Percentiles rank a stretch among this genome's conserved stretches.
Conservation (phyloP, 53 echinoderm and acorn worm genomes). For the Pentamera pediparva region DNA sequence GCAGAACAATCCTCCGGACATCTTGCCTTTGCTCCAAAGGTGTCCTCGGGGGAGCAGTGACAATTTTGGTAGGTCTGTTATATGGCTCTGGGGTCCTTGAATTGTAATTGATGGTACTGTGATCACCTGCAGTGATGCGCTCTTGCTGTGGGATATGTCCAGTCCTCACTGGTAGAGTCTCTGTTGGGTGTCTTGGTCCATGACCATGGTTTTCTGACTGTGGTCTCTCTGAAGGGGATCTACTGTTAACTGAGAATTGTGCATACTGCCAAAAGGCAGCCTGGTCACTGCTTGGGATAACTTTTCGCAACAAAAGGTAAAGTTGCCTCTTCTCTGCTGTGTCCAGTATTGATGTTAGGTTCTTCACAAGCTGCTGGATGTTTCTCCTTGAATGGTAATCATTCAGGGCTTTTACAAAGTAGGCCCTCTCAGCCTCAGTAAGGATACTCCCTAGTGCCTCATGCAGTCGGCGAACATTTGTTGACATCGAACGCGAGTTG, state of each 20-base stretch:
- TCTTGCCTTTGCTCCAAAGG: conserved; percentile 50
- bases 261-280: conserved; percentile 68
- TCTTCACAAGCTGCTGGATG: conserved; percentile 63
- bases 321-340: conserved; percentile 72
- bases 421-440: conserved; percentile 61
- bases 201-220: conserved; percentile 25
- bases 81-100: conserved; percentile 59
- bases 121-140: neutral
- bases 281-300: conserved; percentile 73
- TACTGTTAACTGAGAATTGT: conserved; percentile 30
- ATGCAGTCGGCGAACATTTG: conserved; percentile 79
- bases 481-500: conserved; percentile 73
- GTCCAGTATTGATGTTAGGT: conserved; percentile 63
- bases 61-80: conserved; percentile 57
- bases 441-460: conserved; percentile 66
- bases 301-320: conserved; percentile 65
- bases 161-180: conserved; percentile 28
- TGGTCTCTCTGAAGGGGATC: neutral
- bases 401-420: conserved; percentile 79
- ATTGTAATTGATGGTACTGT: neutral
- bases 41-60: conserved; percentile 32
- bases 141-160: neutral
- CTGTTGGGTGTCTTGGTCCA: conserved; percentile 26
- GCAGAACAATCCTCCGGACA: conserved; percentile 50
- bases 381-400: conserved; percentile 88